Conservation (phyloP, 2,797 vertebrate species). For the Hoplostethus atlanticus region DNA sequence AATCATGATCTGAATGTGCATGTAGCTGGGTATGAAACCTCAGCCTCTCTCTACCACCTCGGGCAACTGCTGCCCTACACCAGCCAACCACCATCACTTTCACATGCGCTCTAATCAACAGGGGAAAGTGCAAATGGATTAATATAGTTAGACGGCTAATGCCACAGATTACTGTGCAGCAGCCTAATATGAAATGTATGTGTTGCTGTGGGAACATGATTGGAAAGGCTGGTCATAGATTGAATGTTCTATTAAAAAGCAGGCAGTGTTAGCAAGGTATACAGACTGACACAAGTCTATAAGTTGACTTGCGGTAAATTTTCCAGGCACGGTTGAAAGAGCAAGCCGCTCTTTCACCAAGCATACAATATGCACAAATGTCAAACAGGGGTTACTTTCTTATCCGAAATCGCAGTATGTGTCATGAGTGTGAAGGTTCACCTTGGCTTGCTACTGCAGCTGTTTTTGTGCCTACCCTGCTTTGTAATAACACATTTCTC, state of each 20-base stretch:
- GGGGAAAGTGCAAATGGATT: constrained; percentile 85
- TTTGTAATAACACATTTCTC: constrained; percentile 25
- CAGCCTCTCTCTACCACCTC: constrained; percentile 77
- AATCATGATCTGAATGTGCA: constrained; percentile 85
- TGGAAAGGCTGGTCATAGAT: constrained; percentile 70
- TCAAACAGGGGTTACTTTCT: constrained; percentile 36
- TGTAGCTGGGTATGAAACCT: constrained; percentile 78
- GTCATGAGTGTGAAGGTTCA: constrained; percentile 34
- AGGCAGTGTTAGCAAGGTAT: constrained; percentile 50
- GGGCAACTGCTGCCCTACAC: constrained; percentile 83
- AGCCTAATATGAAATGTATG: constrained; percentile 73
- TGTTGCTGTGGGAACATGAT: constrained; percentile 64
- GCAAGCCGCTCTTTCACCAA: constrained; percentile 42
- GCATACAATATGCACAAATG: constrained; percentile 27
- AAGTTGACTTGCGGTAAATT: constrained; percentile 24
- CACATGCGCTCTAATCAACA: constrained; percentile 81
- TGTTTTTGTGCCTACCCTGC: constrained; percentile 26
- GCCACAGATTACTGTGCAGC: constrained; percentile 75
- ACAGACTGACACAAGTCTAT: constrained; percentile 39
- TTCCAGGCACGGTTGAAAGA: constrained; percentile 21
- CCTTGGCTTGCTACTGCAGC: constrained; percentile 30
- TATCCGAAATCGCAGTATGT: constrained; percentile 13
- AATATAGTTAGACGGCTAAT: constrained; percentile 81
- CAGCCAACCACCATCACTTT: constrained; percentile 77
- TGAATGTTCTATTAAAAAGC: constrained; percentile 67